Evolutionary conservation across 2,113 vertebrate species (phyloP).

Genomic region (Oryzias woworae): DNA sequence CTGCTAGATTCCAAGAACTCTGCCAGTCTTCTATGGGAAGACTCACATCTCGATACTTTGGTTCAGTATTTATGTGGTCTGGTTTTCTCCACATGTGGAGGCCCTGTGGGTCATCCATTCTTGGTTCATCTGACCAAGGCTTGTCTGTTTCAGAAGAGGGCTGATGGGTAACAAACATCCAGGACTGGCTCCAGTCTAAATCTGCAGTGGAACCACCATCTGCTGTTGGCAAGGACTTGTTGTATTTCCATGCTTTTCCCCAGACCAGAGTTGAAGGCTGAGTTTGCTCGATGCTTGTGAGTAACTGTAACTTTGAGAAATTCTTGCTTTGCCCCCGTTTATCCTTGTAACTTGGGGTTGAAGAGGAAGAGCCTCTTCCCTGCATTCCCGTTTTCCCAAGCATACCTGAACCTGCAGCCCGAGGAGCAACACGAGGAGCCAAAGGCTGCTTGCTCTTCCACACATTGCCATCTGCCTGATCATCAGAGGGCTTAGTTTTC

Average conservation of each 20-base stretch:
- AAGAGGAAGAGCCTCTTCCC: slow-evolving; percentile 8
- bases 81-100: slow-evolving; percentile 39
- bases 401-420: not conserved
- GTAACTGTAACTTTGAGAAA: slow-evolving; percentile 22
- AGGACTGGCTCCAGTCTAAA: slow-evolving; percentile 54
- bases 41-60: slow-evolving; percentile 8
- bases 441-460: slow-evolving; percentile 32
- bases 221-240: slow-evolving; percentile 33
- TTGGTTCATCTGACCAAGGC: slow-evolving; percentile 43
- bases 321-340: slow-evolving; percentile 33
- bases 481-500: slow-evolving; percentile 19
- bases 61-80: slow-evolving; percentile 11
- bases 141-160: slow-evolving; percentile 37
- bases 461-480: slow-evolving; percentile 5
- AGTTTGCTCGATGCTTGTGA: slow-evolving; percentile 39
- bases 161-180: slow-evolving; percentile 60
- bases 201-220: slow-evolving; percentile 5
- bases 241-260: slow-evolving; percentile 63
- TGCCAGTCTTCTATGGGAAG: slow-evolving; percentile 45
- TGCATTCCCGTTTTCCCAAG: slow-evolving; percentile 16
- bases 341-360: not conserved
- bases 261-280: slow-evolving; percentile 52
- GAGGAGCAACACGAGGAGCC: not conserved
- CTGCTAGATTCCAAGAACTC: slow-evolving; percentile 58
- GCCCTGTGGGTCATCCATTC: slow-evolving; percentile 8